Evolutionary conservation across 2,113 vertebrate genomes (phyloP).

Genomic region (Pollachius pollachius): DNA sequence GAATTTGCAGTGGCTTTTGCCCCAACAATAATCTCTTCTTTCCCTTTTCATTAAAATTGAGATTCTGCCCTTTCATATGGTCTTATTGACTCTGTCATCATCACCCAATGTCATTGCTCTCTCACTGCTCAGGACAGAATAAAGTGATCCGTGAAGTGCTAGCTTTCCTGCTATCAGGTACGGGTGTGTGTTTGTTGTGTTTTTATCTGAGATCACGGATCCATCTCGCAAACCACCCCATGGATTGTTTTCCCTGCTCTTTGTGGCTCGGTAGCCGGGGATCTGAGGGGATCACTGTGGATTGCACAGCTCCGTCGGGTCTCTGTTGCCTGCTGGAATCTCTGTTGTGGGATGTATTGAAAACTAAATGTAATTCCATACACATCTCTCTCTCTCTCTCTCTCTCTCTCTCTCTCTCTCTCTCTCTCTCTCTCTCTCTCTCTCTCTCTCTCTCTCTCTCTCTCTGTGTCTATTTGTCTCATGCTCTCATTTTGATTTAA

Average conservation of each 20-base stretch:
- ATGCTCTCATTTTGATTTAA: conserved; percentile 28
- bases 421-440: no score
- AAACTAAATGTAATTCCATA: not conserved
- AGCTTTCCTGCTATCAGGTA: conserved; percentile 23
- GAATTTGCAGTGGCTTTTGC: conserved; percentile 52
- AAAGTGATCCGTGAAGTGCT: conserved; percentile 62
- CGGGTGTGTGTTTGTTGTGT: no score
- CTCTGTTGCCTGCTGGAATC: no score
- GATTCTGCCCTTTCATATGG: conserved; percentile 68
- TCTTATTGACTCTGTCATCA: conserved; percentile 63
- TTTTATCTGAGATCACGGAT: no score
- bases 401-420: no score
- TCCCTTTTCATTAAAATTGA: conserved; percentile 63
- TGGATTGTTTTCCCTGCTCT: not conserved
- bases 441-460: no score
- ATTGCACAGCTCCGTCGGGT: not conserved
- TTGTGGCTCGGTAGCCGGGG: not conserved
- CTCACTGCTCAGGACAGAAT: conserved; percentile 58
- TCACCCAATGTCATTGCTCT: conserved; percentile 62
- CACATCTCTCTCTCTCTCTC: no score
- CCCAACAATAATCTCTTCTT: conserved; percentile 54
- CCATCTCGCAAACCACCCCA: not conserved
- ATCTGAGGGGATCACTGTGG: not conserved
- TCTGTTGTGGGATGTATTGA: not conserved
- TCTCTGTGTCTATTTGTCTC: not conserved